Percentiles rank a stretch among this genome's conserved stretches.
Evolutionary conservation across 2,797 vertebrate species (phyloP).

Genomic region (Alosa sapidissima): DNA sequence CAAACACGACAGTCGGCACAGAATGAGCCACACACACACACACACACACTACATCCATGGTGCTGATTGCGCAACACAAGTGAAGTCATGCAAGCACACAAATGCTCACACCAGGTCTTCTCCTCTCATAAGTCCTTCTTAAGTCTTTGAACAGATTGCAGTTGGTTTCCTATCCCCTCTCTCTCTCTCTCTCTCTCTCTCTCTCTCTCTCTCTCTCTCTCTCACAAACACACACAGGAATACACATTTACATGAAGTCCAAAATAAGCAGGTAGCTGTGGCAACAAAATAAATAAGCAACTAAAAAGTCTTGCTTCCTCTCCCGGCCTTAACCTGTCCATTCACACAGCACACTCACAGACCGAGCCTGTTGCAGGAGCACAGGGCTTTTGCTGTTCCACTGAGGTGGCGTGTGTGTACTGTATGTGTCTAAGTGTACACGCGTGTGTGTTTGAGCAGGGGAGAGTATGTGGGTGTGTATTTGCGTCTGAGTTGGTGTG

Average conservation of each 20-base stretch:
- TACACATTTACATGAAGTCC: background rate
- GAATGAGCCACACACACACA: background rate
- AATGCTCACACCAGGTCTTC: background rate
- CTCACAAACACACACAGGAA: background rate
- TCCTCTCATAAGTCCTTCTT: background rate
- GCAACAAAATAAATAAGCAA: too few species aligned
- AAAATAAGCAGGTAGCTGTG: too few species aligned
- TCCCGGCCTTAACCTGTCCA: too few species aligned
- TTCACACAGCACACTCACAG: background rate
- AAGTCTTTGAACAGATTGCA: background rate
- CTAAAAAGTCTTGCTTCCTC: too few species aligned
- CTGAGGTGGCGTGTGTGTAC: background rate
- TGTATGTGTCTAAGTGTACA: background rate
- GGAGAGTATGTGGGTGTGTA: background rate
- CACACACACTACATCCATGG: slow-evolving; percentile 4
- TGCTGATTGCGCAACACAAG: slow-evolving; percentile 11
- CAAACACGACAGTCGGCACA: too few species aligned
- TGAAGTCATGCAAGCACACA: slow-evolving; percentile 7
- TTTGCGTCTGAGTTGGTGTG: background rate
- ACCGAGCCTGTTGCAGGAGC: background rate
- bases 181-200: background rate
- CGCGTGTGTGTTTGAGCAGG: background rate
- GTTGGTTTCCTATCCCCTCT: background rate
- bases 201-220: background rate
- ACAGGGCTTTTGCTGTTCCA: background rate